Percentiles rank a stretch among this genome's conserved stretches.
Conservation (phyloP, 2,113 vertebrate species). For the Sorex araneus region DNA sequence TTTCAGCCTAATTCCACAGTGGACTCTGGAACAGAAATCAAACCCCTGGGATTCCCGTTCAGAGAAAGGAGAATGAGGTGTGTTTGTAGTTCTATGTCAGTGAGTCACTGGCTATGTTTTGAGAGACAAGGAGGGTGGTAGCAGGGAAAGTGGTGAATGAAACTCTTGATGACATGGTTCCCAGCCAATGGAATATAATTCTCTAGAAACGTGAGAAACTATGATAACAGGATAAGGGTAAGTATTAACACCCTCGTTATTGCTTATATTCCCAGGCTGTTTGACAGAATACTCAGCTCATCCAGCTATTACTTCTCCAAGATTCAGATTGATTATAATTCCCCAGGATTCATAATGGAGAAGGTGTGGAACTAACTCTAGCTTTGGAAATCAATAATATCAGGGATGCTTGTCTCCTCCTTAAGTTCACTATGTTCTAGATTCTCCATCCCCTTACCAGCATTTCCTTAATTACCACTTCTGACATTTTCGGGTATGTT, state of each 20-base stretch:
- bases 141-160: fast-evolving
- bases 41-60: fast-evolving
- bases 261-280: neutral
- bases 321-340: neutral
- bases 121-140: neutral
- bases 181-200: neutral
- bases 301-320: neutral
- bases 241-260: neutral
- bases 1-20: neutral
- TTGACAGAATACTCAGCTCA: neutral
- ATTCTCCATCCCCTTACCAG: fast-evolving
- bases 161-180: neutral
- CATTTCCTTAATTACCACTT: neutral
- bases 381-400: no score
- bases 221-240: neutral
- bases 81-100: neutral
- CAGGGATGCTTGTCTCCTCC: neutral
- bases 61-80: neutral
- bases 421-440: fast-evolving
- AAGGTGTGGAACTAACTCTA: neutral
- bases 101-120: no score
- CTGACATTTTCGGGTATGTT: neutral
- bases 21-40: neutral
- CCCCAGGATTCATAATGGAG: neutral
- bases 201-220: neutral